These are phyloP conservation scores for Bubo scandiacus DNA, from an alignment of 2,113 vertebrate genomes.

Conservation along the genomic window DNA sequence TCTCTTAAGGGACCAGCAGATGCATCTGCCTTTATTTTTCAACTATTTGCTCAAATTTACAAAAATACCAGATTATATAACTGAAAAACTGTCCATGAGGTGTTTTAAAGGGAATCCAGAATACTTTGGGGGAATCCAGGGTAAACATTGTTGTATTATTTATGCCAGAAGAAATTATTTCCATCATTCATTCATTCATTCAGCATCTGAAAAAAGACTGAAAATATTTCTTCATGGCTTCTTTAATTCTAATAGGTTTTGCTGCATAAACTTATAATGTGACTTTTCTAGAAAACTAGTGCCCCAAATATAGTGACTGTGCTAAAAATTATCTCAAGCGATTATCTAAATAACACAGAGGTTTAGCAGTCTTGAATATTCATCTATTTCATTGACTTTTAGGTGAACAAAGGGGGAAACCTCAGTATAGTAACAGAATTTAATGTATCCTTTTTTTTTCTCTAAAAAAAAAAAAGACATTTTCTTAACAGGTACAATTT, in stretches of 20 bases:
- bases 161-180: neutral
- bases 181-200: neutral
- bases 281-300: neutral
- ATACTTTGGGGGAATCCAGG: neutral
- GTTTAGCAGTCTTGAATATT: neutral
- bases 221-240: neutral
- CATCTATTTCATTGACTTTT: neutral
- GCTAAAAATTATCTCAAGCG: neutral
- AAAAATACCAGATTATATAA: neutral
- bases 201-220: neutral
- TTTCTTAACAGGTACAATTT: neutral
- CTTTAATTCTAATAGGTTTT: neutral
- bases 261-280: neutral
- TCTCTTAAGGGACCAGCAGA: neutral
- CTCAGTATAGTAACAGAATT: neutral
- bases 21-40: neutral
- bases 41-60: neutral
- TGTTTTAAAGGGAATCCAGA: neutral
- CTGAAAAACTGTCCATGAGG: neutral
- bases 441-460: accelerated
- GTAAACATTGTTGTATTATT: neutral
- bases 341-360: neutral
- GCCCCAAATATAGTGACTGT: neutral
- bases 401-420: neutral
- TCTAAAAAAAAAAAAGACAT: neutral